Base-by-base conservation (phyloP, 2,113 vertebrate species). In the Phodopus roborovskii region DNA sequence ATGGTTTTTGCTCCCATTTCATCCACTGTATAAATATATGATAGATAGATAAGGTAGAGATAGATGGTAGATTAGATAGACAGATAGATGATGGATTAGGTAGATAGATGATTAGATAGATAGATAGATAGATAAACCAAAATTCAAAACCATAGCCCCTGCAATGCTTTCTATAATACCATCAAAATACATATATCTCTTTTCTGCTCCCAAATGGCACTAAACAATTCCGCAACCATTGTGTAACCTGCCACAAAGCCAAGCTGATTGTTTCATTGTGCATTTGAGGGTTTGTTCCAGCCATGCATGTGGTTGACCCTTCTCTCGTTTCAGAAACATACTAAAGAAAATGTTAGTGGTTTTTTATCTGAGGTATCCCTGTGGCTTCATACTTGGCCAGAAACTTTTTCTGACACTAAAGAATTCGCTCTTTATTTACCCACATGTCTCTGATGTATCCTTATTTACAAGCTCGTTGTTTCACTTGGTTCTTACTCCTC, bases 391-490 rank as follows among this genome's bases (percentile, higher is more conserved):
- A 50, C 73, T 91, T 62, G 28, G 26, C 90, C 60, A 53, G 88
- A 83, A 93, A 90, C 79, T 85, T 94, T 48, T 42, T 93, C 92
- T 85, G 39, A 10, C 75, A 90, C 90, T 94, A 45, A 91, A 70
- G 73, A 68, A 82, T 85, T 56, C 1, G 3, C 58, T 90, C n/a
- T 13, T 88, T n/a, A 13, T 77, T 53, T 20, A 39, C 19, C 64
- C 53, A 77, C 16, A n/a, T 12, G 56, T 93, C 92, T 93, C 85
- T n/a, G 68, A 88, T 91, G 92, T 48, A 8, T 70, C 56, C 45
- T 94, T 93, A 90, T 75, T 95, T 94, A 62, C 45, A 68, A 96
- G 88, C 39, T 94, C 70, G 26, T 75, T 56, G 50, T 66, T 88
- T 92, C 28, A 13, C 88, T 81, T 50, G 5, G 92, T 90, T 92